These are phyloP conservation scores for Aspidoscelis tigris DNA, from an alignment of 2,113 vertebrate genomes.

Conservation along the genomic window DNA sequence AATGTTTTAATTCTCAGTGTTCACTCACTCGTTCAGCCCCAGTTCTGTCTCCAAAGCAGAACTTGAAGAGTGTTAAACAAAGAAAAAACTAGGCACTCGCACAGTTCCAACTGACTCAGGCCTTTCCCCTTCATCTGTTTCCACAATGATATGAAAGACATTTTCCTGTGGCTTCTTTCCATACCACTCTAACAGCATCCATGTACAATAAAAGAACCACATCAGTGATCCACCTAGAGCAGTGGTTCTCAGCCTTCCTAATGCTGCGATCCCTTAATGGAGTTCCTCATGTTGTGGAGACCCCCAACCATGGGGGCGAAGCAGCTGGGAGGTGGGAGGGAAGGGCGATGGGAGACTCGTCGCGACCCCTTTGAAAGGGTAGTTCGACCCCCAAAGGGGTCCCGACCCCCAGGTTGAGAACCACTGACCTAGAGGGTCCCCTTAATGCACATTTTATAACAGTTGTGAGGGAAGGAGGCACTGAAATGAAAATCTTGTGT, in stretches of 20 bases:
- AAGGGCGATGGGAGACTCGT: no score
- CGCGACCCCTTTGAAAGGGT: no score
- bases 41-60: neutral
- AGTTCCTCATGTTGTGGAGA: no score
- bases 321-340: no score
- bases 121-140: neutral
- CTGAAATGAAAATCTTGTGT: neutral
- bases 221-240: neutral
- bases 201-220: neutral
- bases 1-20: neutral
- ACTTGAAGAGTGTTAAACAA: no score
- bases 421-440: neutral
- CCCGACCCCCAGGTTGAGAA: no score
- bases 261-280: no score
- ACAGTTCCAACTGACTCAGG: neutral
- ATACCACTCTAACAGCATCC: neutral
- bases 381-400: no score
- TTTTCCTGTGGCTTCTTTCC: constrained; percentile 5
- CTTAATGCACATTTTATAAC: neutral
- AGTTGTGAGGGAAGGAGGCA: neutral
- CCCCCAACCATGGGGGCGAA: no score
- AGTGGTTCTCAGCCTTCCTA: no score
- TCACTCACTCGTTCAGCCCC: neutral
- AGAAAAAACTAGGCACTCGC: no score
- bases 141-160: neutral